Conservation (phyloP, 2,113 vertebrate genomes). For the Phaethornis superciliosus region DNA sequence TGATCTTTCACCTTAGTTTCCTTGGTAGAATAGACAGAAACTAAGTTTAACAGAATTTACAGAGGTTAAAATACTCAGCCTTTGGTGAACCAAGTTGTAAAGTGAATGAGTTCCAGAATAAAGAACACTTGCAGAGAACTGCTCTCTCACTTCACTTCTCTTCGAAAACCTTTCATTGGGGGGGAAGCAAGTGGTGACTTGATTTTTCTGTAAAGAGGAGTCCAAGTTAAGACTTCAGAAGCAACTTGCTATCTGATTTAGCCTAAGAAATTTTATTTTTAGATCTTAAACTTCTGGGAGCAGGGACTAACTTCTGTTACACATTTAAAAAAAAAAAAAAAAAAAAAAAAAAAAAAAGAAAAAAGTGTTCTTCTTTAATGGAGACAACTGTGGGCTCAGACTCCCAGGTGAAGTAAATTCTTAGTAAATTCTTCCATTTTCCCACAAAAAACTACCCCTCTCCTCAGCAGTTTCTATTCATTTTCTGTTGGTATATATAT, state of each 20-base stretch:
- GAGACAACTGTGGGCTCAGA: conserved; percentile 9
- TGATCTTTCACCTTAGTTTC: neutral
- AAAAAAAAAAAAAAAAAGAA: neutral
- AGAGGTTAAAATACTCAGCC: conserved; percentile 13
- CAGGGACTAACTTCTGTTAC: conserved; percentile 12
- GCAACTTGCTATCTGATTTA: conserved; percentile 18
- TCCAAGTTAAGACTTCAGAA: conserved; percentile 53
- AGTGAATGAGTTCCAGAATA: conserved; percentile 33
- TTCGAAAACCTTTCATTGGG: conserved; percentile 43
- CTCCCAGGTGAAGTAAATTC: neutral
- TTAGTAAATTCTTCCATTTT: conserved; percentile 24
- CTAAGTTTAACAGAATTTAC: neutral
- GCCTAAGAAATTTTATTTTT: conserved; percentile 60
- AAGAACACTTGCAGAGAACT: conserved; percentile 13
- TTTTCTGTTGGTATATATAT: neutral
- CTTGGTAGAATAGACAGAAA: neutral
- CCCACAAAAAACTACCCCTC: neutral
- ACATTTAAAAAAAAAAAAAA: neutral
- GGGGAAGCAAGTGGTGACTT: neutral
- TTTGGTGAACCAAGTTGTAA: neutral
- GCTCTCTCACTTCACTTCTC: conserved; percentile 27
- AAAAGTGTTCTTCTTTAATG: neutral
- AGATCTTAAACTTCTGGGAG: conserved; percentile 48
- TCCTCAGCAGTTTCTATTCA: neutral
- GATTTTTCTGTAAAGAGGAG: conserved; percentile 21